phyloP scores from a whole-genome alignment of 1,140 invertebrate species.

The Manduca sexta region DNA sequence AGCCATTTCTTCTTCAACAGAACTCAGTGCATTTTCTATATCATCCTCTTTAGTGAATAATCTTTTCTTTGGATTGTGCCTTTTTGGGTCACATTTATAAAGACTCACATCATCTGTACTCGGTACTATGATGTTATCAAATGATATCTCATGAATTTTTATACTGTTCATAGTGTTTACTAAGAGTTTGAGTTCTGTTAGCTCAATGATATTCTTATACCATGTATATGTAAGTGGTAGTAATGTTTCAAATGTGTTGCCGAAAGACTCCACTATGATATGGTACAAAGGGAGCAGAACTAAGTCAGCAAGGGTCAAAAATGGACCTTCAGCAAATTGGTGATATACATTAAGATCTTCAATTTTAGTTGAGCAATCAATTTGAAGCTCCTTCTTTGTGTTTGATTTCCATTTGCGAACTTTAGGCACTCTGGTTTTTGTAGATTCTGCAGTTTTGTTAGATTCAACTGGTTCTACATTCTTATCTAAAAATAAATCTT shows the following conservation, averaged over 20 bases:
- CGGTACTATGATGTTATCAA: conserved; percentile 34
- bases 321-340: conserved; percentile 87
- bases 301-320: conserved; percentile 88
- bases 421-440: conserved; percentile 44
- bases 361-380: conserved; percentile 62
- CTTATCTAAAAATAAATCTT: conserved; percentile 46
- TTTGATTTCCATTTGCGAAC: conserved; percentile 69
- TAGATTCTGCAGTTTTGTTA: conserved; percentile 9
- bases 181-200: conserved; percentile 41
- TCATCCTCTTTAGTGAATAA: conserved; percentile 84
- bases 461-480: conserved; percentile 20
- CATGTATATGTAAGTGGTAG: conserved; percentile 81
- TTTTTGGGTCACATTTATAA: conserved; percentile 85
- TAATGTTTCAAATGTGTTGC: conserved; percentile 64
- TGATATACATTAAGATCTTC: conserved; percentile 77
- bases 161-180: conserved; percentile 27
- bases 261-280: conserved; percentile 76
- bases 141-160: conserved; percentile 4
- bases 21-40: conserved; percentile 77
- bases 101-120: conserved; percentile 77
- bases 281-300: conserved; percentile 84
- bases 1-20: conserved; percentile 47
- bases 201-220: conserved; percentile 73
- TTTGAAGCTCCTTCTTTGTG: conserved; percentile 33
- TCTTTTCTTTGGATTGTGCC: conserved; percentile 82